phyloP scores from a whole-genome alignment of 2,113 vertebrate species.

The Zingel zingel region DNA sequence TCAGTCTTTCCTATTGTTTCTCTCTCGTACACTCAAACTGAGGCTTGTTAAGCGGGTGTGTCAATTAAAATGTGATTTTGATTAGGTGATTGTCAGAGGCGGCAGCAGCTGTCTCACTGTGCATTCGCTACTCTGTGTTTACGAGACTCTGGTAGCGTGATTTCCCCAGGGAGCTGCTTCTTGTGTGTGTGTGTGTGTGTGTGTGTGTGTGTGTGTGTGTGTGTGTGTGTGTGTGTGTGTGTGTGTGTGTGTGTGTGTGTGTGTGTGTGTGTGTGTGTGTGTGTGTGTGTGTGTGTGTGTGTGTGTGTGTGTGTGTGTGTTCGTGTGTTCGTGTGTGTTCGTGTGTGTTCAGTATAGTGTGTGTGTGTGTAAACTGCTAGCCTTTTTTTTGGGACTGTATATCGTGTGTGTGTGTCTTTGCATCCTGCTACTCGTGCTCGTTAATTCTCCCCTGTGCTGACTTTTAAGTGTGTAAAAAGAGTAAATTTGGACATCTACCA shows the following conservation, averaged over 20 bases:
- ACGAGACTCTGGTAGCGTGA: constrained; percentile 50
- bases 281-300: constrained; percentile 12
- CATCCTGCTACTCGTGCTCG: constrained; percentile 15
- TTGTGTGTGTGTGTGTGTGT: constrained; percentile 15
- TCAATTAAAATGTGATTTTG: constrained; percentile 62
- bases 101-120: constrained; percentile 45
- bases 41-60: constrained; percentile 7
- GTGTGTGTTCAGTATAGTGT: constrained; percentile 26
- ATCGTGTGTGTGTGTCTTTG: constrained; percentile 28
- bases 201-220: constrained; percentile 1
- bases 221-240: constrained; percentile 11
- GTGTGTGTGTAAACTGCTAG: background rate
- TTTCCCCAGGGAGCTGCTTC: constrained; percentile 53
- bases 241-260: constrained; percentile 22
- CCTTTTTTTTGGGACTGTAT: too few relatives aligned
- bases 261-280: constrained; percentile 7
- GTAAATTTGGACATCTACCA: too few relatives aligned
- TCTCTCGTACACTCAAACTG: background rate
- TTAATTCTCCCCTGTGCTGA: constrained; percentile 34
- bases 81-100: constrained; percentile 41
- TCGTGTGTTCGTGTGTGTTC: constrained; percentile 9
- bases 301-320: background rate
- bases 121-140: constrained; percentile 57
- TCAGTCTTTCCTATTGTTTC: constrained; percentile 26
- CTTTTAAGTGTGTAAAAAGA: too few relatives aligned